Evolutionary conservation across 2,888 invertebrate species (phyloP).

Genomic region (Ryuthela nishihirai): DNA sequence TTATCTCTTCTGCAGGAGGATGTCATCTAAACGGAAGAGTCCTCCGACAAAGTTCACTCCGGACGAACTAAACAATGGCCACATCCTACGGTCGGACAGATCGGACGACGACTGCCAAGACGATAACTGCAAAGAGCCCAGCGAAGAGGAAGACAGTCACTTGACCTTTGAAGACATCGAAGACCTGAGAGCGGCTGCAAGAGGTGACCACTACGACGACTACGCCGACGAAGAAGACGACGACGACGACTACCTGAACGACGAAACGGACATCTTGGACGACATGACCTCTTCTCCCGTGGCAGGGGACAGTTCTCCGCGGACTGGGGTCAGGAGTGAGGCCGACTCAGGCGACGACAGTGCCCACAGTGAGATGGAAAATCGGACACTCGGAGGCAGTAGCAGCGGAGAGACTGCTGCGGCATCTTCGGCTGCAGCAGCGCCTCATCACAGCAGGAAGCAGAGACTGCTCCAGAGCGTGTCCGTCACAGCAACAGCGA

Average conservation of each 20-base stretch:
- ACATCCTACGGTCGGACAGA: slow-evolving; percentile 1
- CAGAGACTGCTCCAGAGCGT: slow-evolving; percentile 47
- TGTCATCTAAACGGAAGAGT: slow-evolving; percentile 39
- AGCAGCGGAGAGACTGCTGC: not conserved
- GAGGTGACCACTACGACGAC: slow-evolving; percentile 3
- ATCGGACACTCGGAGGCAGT: not conserved
- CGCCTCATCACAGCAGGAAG: slow-evolving; percentile 45
- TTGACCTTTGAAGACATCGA: too few relatives aligned
- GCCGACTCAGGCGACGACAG: slow-evolving; percentile 22
- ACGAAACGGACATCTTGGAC: too few relatives aligned
- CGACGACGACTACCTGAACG: slow-evolving; percentile 14
- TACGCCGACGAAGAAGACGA: slow-evolving; percentile 33
- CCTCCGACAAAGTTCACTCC: slow-evolving; percentile 36
- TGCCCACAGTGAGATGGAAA: slow-evolving; percentile 12
- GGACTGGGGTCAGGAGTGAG: slow-evolving; percentile 5
- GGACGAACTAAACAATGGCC: slow-evolving; percentile 34
- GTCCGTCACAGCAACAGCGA: slow-evolving; percentile 42
- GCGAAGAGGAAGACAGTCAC: too few relatives aligned
- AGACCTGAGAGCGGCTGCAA: too few relatives aligned
- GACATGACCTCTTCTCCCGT: slow-evolving; percentile 29
- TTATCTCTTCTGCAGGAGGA: slow-evolving; percentile 31
- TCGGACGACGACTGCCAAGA: slow-evolving; percentile 31
- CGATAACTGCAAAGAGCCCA: slow-evolving; percentile 10
- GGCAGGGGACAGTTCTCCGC: slow-evolving; percentile 24
- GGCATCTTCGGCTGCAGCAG: slow-evolving; percentile 7